phyloP scores from a whole-genome alignment of 2,797 vertebrate genomes.

The Dipus sagitta region DNA sequence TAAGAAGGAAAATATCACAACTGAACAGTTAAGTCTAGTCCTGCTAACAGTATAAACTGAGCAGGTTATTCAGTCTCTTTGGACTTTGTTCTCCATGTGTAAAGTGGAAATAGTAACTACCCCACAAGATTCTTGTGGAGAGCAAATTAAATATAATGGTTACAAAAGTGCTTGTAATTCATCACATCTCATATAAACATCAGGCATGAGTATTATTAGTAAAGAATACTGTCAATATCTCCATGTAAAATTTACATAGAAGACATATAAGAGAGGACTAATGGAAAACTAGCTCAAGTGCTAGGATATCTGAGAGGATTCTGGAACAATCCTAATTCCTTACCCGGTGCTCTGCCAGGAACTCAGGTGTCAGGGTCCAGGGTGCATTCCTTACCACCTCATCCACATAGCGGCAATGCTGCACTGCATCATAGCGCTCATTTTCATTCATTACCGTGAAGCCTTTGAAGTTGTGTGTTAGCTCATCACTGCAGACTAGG shows the following conservation, averaged over 20 bases:
- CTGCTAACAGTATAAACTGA: neutral
- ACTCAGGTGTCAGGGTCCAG: slow-evolving; percentile 95
- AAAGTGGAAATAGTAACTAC: slow-evolving; percentile 16
- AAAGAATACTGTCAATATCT: neutral
- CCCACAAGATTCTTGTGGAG: neutral
- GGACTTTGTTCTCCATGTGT: neutral
- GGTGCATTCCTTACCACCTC: slow-evolving; percentile 97
- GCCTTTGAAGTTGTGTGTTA: slow-evolving; percentile 98
- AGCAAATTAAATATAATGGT: slow-evolving; percentile 13
- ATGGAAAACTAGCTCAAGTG: neutral
- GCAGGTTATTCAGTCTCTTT: neutral
- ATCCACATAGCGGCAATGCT: slow-evolving; percentile 97
- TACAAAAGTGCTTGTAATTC: slow-evolving; percentile 17
- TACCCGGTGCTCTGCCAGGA: slow-evolving; percentile 94
- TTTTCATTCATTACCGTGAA: slow-evolving; percentile 99
- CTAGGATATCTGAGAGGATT: neutral
- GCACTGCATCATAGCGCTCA: slow-evolving; percentile 96
- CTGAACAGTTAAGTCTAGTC: neutral
- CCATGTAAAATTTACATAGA: slow-evolving; percentile 23
- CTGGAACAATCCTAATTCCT: slow-evolving; percentile 68
- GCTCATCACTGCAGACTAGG: slow-evolving; percentile 97
- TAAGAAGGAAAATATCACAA: neutral
- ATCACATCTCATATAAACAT: neutral
- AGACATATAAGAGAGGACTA: neutral
- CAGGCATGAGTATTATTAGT: neutral